Evolutionary conservation across 2,113 vertebrate genomes (phyloP).

Genomic region (Pantherophis guttatus): DNA sequence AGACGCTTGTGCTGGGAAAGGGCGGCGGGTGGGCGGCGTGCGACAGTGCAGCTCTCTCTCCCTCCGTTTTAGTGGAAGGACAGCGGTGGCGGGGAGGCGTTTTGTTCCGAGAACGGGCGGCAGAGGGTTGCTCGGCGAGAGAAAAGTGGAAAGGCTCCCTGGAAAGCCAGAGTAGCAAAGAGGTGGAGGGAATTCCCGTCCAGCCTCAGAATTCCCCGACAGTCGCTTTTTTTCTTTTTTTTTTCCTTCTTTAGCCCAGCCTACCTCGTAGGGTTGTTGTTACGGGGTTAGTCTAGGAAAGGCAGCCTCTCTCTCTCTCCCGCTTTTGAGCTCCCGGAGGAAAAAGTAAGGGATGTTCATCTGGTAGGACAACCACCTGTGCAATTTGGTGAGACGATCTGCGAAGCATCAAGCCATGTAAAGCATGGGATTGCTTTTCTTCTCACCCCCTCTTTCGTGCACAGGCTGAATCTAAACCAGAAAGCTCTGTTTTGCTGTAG

Average conservation of each 20-base stretch:
- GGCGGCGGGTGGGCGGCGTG: not conserved
- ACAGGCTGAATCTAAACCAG: not conserved
- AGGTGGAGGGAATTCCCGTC: not conserved
- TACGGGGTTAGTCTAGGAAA: not conserved
- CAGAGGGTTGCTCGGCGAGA: not conserved
- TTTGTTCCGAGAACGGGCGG: not conserved
- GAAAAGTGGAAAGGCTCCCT: no score
- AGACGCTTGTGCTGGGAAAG: not conserved
- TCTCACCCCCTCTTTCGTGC: not conserved
- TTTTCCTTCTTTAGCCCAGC: not conserved
- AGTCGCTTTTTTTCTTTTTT: not conserved
- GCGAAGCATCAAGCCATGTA: not conserved
- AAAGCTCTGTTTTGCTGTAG: not conserved
- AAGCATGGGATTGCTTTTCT: not conserved
- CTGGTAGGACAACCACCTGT: not conserved
- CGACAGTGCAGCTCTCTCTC: not conserved
- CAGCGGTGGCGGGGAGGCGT: not conserved
- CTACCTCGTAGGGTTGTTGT: not conserved
- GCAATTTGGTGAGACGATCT: not conserved
- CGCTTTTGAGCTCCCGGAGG: not conserved
- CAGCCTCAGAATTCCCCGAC: not conserved
- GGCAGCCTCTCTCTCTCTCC: not conserved
- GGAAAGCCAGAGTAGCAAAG: not conserved
- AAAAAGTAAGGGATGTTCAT: not conserved
- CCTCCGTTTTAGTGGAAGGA: not conserved